Conservation (phyloP, 2,113 vertebrate genomes). For the Gadus chalcogrammus region DNA sequence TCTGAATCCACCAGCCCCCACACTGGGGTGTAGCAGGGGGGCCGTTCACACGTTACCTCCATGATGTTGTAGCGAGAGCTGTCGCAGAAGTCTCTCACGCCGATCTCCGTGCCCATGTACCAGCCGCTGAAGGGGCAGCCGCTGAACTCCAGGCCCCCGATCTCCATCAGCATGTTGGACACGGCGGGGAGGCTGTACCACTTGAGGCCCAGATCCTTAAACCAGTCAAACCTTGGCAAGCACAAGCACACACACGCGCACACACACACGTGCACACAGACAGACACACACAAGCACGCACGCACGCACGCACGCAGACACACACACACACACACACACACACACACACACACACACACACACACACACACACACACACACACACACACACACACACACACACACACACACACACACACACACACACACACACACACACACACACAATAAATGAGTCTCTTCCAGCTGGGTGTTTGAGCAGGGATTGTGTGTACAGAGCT, state of each 20-base stretch:
- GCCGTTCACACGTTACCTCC: conserved; percentile 74
- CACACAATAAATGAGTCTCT: background rate
- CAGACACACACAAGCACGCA: too few species aligned
- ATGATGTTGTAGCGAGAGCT: conserved; percentile 93
- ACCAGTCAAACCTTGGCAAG: conserved; percentile 86
- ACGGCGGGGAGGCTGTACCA: conserved; percentile 95
- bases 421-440: background rate
- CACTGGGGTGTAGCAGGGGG: too few species aligned
- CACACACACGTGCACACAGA: background rate
- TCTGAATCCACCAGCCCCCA: too few species aligned
- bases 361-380: background rate
- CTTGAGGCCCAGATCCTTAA: conserved; percentile 89
- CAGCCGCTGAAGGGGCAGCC: conserved; percentile 96
- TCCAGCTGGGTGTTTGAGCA: background rate
- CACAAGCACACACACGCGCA: background rate
- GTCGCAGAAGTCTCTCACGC: conserved; percentile 96
- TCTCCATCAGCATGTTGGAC: conserved; percentile 94
- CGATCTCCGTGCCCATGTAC: conserved; percentile 99
- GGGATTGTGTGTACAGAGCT: too few species aligned
- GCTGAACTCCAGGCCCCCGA: conserved; percentile 91
- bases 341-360: background rate
- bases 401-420: too few species aligned
- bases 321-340: background rate
- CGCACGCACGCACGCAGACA: too few species aligned
- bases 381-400: too few species aligned